Conservation (phyloP, 1,140 invertebrate genomes). For the Antheraea mylitta region DNA sequence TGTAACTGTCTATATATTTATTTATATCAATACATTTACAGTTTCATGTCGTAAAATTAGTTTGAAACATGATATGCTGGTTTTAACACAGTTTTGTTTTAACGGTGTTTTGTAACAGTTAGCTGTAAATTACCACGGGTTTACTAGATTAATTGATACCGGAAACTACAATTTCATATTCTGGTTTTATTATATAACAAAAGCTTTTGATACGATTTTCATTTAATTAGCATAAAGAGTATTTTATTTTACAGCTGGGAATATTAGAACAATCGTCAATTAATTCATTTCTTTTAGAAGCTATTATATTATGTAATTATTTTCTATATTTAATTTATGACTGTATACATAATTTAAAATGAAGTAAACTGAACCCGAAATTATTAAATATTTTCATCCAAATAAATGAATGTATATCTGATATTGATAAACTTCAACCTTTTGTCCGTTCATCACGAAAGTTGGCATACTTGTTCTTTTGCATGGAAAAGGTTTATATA, state of each 20-base stretch:
- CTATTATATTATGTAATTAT: no score
- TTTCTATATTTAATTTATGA: no score
- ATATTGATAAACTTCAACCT: no score
- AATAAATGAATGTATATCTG: no score
- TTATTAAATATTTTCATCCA: no score
- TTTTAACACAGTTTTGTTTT: background rate
- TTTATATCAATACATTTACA: background rate
- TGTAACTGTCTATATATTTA: background rate
- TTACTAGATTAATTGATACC: background rate
- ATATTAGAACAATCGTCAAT: background rate
- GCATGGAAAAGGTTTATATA: no score
- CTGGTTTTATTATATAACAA: background rate
- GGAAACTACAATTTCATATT: background rate
- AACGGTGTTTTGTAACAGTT: background rate
- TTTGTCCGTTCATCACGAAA: no score
- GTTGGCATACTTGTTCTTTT: no score
- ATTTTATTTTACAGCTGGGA: background rate
- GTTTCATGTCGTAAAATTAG: background rate
- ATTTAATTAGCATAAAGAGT: no score
- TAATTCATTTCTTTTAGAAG: no score
- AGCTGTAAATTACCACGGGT: background rate
- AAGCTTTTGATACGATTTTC: background rate
- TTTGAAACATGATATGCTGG: background rate
- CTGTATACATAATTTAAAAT: no score
- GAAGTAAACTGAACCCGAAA: no score